Evolutionary conservation across 2,888 invertebrate genomes (phyloP), one percentile per base, ranked within the genome.

Genomic region (Dryococelus australis): DNA sequence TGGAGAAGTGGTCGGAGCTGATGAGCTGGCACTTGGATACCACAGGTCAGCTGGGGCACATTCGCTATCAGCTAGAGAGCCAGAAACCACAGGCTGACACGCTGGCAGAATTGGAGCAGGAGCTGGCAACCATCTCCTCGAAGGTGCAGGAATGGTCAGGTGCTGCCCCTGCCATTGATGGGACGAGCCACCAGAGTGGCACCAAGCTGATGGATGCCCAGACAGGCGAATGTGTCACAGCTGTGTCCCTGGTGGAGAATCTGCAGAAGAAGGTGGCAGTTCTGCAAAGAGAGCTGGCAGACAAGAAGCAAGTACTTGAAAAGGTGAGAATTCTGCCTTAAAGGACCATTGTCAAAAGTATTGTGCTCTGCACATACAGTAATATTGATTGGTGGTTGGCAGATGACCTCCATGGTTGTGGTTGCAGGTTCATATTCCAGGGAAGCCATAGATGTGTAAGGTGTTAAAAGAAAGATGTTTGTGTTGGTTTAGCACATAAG

Each of bases 1-100:
- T 98, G 43, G 96, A 97, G 91, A 96, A 96, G 91, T 97, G 98
- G 97, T 95, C 95, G 0, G 97, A 97, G 90, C 94, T 98, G 43
- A 92, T 97, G 13, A 96, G 95, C 90, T 97, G 97, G 96, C 95
- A 96, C 90, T 95, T 96, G 86, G 97, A 97, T 89, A 95, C 96
- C 0, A 95, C 95, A 89, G 96, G 96, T 90, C 97, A 97, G 91
- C 92, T 98, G 84, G 95, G 95, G 86, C 97, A 97, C 90, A 94
- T 97, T 88, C 96, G 97, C 90, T 96, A 97, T 90, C 96, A 97
- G 91, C 93, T 96, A 10, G 96, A 97, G 88, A 96, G 96, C 43
- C 95, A 96, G 16, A 96, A 96, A 91, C 94, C 95, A 0, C 94
- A 94, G 0, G 94, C 96, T 0, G 95, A 95, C 86, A 96, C 96